Percentiles rank a stretch among this genome's conserved stretches.
Conservation (phyloP, 2,113 vertebrate species). For the Anhinga rufa region DNA sequence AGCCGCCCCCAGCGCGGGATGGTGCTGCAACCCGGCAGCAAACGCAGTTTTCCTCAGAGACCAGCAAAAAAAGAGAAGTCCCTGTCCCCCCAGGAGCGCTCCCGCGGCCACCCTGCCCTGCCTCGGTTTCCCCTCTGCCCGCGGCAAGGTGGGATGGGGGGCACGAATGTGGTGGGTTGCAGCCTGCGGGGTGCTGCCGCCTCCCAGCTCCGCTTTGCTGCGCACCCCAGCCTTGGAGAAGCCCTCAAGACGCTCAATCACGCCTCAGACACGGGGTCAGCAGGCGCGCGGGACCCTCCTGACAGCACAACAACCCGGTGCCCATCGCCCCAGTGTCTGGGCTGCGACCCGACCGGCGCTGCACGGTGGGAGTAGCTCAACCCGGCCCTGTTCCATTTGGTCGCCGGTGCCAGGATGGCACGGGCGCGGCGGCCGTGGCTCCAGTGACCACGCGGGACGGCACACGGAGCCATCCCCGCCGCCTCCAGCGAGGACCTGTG, state of each 20-base stretch:
- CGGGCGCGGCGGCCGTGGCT: accelerated
- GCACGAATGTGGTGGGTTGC: accelerated
- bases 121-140: neutral
- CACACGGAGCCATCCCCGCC: neutral
- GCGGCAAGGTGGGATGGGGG: accelerated
- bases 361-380: accelerated
- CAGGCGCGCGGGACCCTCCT: neutral
- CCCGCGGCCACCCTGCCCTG: neutral
- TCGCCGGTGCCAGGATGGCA: neutral
- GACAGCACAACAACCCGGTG: accelerated
- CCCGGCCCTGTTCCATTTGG: accelerated
- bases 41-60: accelerated
- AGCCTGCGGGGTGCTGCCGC: neutral
- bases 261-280: accelerated
- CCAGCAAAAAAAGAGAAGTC: neutral
- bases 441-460: accelerated
- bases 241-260: accelerated
- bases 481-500: neutral
- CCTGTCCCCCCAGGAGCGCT: accelerated
- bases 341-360: accelerated
- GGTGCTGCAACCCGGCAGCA: neutral
- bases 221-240: neutral
- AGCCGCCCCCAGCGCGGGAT: accelerated
- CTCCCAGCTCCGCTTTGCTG: neutral
- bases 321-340: neutral